phyloP scores from a whole-genome alignment of 2,113 vertebrate genomes.

The Synodontis membranacea region DNA sequence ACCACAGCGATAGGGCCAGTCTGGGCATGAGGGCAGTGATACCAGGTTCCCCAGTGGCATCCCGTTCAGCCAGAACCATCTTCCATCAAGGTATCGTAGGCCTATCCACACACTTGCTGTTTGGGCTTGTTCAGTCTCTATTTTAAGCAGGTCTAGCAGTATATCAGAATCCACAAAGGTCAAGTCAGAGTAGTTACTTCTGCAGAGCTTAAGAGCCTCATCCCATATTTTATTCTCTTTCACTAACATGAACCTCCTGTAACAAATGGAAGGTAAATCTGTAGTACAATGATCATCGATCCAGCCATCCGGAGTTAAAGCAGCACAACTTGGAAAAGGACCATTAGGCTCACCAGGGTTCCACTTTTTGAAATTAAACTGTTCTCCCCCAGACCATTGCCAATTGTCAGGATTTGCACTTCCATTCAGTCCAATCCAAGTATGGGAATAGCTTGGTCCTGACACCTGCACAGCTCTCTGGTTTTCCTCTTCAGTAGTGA shows the following conservation, averaged over 20 bases:
- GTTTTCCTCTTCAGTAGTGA: too few relatives aligned
- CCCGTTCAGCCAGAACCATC: constrained; percentile 36
- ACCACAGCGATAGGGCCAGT: constrained; percentile 46
- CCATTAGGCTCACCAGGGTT: background rate
- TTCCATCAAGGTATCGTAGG: constrained; percentile 21
- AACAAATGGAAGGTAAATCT: background rate
- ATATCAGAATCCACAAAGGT: background rate
- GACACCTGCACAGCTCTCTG: too few relatives aligned
- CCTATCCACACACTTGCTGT: constrained; percentile 37
- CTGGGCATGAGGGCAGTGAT: constrained; percentile 42
- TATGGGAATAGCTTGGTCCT: too few relatives aligned
- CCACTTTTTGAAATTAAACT: background rate
- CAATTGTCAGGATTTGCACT: too few relatives aligned
- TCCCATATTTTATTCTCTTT: constrained; percentile 33
- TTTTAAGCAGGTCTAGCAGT: background rate
- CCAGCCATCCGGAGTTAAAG: background rate
- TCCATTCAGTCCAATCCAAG: too few relatives aligned
- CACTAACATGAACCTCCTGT: background rate
- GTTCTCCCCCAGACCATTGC: too few relatives aligned
- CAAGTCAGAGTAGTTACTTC: constrained; percentile 25
- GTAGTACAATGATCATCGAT: accelerated
- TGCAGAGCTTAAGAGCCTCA: constrained; percentile 21
- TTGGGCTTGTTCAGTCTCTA: background rate
- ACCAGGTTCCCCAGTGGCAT: accelerated
- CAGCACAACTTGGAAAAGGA: background rate